Percentiles rank a stretch among this genome's conserved stretches.
phyloP scores from a whole-genome alignment of 92 coral and sea anemone species.

The Porites divaricata region DNA sequence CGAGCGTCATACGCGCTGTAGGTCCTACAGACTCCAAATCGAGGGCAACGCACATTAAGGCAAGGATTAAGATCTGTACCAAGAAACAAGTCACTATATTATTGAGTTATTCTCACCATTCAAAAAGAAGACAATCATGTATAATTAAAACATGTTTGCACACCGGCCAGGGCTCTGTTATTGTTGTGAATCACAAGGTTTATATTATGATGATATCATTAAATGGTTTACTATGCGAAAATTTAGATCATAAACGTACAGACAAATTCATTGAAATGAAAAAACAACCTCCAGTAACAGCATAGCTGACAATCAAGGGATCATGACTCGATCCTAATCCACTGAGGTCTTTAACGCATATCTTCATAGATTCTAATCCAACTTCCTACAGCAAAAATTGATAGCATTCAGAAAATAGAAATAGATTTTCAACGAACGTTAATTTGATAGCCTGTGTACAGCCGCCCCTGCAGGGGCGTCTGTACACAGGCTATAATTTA shows the following conservation, averaged over 20 bases:
- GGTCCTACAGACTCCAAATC: too few species aligned
- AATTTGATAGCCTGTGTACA: too few species aligned
- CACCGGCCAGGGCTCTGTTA: too few species aligned
- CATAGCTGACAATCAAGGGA: not conserved
- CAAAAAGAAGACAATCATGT: too few species aligned
- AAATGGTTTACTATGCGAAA: not conserved
- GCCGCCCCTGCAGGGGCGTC: too few species aligned
- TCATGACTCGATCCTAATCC: not conserved
- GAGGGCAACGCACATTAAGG: not conserved
- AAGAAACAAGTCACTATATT: not conserved
- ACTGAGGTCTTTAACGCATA: not conserved
- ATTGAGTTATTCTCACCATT: not conserved
- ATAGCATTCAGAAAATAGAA: not conserved
- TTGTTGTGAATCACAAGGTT: too few species aligned
- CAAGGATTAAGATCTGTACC: not conserved
- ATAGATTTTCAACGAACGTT: too few species aligned
- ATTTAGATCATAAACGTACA: too few species aligned
- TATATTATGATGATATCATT: not conserved
- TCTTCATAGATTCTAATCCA: not conserved
- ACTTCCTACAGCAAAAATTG: not conserved
- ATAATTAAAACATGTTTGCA: too few species aligned
- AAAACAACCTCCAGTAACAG: not conserved
- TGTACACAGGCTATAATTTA: too few species aligned
- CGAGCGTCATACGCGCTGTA: too few species aligned
- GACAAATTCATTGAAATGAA: too few species aligned